Base-by-base conservation (phyloP, 2,113 vertebrate genomes). In the Sakesphorus luctuosus region DNA sequence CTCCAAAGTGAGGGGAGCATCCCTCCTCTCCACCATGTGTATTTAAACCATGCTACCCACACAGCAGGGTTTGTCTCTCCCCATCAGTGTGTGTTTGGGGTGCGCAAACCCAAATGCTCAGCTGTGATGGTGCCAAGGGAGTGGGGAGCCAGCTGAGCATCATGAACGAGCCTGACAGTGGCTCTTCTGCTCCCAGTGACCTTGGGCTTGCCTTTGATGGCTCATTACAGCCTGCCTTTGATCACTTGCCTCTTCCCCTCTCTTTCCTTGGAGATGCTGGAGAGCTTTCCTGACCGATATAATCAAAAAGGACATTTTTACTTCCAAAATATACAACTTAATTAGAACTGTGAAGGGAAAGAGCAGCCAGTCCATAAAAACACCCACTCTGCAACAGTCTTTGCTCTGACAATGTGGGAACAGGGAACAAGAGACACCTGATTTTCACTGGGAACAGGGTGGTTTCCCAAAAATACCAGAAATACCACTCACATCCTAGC, bases 311-410 rank as follows among this genome's bases (percentile, higher is more conserved):
- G 94, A 95, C 91, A 12, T 61, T 93, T 96, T 93, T 88, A 94
- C 89, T 92, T 93, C 84, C 85, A 87, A 95, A 97, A 96, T 90
- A 94, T 92, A 91, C 90, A 88, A 55, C 49, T 85, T 87, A 94
- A 96, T 96, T 94, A 92, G 84, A 92, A 56, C 52, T 52, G 61
- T 0, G 2, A 94, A 78, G 61, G 80, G 49, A 78, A 49, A 90
- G 55, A 94, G 75, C 83, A 77, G 87, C 50, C 75, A 92, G 87
- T 83, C 35, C 77, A 91, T 93, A 90, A 92, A 95, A 93, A 61
- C 40, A 74, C 72, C 33, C 5, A 12, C 65, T 88, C 92, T 90
- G 90, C 7, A 1, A 67, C 94, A 49, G 43, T 44, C 55, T 49
- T 62, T 77, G 50, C 59, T 61, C 75, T 80, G 78, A 67, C 19